Evolutionary conservation across 1,140 invertebrate genomes (phyloP).

Genomic region (Apis dorsata): DNA sequence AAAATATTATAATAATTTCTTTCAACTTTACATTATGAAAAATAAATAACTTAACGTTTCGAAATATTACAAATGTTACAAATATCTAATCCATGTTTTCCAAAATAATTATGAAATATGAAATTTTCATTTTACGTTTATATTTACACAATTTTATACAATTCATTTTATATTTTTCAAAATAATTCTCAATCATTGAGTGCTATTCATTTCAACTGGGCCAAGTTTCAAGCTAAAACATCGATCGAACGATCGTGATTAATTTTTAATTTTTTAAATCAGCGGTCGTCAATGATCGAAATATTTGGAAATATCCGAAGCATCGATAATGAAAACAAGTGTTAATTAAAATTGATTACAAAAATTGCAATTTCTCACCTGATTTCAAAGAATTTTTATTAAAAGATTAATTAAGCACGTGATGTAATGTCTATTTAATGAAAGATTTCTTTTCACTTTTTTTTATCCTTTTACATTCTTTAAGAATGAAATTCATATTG

Average conservation of each 20-base stretch:
- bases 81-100: background rate
- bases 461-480: no score
- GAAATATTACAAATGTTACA: no score
- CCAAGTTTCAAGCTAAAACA: no score
- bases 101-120: background rate
- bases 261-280: slow-evolving; percentile 13
- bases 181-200: no score
- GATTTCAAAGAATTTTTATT: background rate
- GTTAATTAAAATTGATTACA: slow-evolving; percentile 40
- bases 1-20: no score
- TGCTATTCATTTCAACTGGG: no score
- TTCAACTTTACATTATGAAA: no score
- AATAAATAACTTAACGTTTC: no score
- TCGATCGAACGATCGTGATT: background rate
- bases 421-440: background rate
- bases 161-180: no score
- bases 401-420: slow-evolving; percentile 18
- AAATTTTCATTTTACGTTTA: background rate
- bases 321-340: background rate
- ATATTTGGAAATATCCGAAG: background rate
- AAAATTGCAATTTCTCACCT: background rate
- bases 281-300: background rate
- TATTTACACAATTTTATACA: no score
- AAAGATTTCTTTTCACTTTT: background rate
- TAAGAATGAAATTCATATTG: no score